Evolutionary conservation across 2,888 invertebrate genomes (phyloP), one percentile per base, ranked within the genome.

Genomic region (Macropis europaea): DNA sequence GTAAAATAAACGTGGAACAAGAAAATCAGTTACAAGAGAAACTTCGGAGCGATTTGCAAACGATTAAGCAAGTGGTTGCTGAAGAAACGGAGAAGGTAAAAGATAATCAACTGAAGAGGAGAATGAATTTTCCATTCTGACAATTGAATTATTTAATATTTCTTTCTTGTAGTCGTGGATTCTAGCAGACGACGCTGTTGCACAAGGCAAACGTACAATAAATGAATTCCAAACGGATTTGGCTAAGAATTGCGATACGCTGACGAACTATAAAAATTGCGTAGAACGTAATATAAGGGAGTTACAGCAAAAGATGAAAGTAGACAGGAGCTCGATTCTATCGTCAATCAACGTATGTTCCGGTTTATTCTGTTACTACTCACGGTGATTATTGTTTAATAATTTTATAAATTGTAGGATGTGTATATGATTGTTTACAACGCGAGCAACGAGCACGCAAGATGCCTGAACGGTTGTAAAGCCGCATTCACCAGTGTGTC

Each of bases 391-490:
- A 38, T 62, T 24, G 45, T 36, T 50, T 30, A 38, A 9, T n/a
- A 43, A 6, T 22, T 53, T 17, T 59, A 9, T 40, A 61, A 71
- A 54, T 68, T 75, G 24, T 34, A 88, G 86, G 82, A 85, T 52
- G 63, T 86, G 3, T 72, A 83, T 36, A 76, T 79, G 53, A 77
- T 81, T 26, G 60, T 87, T 45, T 47, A 75, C 17, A 69, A 83
- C 36, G 74, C 81, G 30, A 81, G 80, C 17, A 67, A 71, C 1
- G 67, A 82, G 61, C 89, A 90, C 40, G 76, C 79, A 45, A 82
- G 83, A 30, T 78, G 85, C n/a, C 81, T 89, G 67, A 86, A 89
- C 73, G 74, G 84, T 43, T 86, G 88, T 40, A 82, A 87, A 43
- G 72, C 68, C 9, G 74, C 74, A 36, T 57, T 76, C 24, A 57